These are phyloP conservation scores for Drosophila ficusphila DNA, from an alignment of 1,140 invertebrate genomes.

Conservation along the genomic window DNA sequence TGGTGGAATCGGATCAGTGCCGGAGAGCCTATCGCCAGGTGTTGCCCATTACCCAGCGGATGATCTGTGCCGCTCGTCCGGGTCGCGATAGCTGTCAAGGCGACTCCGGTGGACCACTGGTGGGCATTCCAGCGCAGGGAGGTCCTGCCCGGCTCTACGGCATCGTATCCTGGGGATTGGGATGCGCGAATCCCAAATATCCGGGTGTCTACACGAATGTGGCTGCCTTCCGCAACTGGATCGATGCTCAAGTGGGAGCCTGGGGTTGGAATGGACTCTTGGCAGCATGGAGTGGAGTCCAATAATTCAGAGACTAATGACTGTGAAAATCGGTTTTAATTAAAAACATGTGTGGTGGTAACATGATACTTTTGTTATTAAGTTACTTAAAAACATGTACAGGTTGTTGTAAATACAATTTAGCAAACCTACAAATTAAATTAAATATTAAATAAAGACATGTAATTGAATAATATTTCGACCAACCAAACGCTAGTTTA, in stretches of 20 bases:
- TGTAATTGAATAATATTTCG: no score
- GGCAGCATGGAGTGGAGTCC: constrained; percentile 57
- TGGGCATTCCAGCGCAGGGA: constrained; percentile 54
- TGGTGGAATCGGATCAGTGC: constrained; percentile 47
- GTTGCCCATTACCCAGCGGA: constrained; percentile 63
- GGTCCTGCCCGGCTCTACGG: constrained; percentile 84
- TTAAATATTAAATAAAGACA: neutral
- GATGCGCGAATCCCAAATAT: constrained; percentile 85
- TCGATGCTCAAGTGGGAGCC: constrained; percentile 63
- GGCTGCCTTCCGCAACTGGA: constrained; percentile 64
- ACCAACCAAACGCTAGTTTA: no score
- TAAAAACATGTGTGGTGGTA: no score
- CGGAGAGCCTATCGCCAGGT: constrained; percentile 55
- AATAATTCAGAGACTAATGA: neutral
- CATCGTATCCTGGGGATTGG: constrained; percentile 83
- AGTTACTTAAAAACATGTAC: no score
- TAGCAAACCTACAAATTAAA: no score
- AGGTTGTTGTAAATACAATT: no score
- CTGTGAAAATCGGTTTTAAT: no score
- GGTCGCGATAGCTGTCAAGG: constrained; percentile 76
- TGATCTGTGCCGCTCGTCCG: constrained; percentile 71
- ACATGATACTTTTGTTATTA: no score
- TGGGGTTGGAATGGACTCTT: constrained; percentile 63
- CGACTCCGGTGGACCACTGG: constrained; percentile 75
- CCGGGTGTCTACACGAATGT: constrained; percentile 85